Base-by-base conservation (phyloP, 2,888 invertebrate genomes). In the Eilema caniola region DNA sequence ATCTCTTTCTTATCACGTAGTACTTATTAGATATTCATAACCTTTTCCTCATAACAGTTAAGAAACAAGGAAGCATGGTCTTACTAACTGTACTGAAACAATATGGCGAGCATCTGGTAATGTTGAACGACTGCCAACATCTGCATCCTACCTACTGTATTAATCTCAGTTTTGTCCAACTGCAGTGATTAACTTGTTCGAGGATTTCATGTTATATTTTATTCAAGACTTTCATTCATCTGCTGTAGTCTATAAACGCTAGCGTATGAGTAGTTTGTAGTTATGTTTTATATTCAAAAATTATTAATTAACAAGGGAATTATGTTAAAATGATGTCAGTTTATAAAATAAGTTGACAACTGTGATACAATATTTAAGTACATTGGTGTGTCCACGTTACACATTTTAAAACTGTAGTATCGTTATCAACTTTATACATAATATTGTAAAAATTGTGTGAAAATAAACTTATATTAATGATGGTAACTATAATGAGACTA, bases 121-220 rank as follows among this genome's bases (percentile, higher is more conserved):
- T 70, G 80, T 79, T 81, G 80, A 76, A 81, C 76, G 67, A 70
- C 66, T 80, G 77, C 71, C 74, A 82, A 78, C 84, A 83, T 84
- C 86, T 86, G 87, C 81, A 79, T 78, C 75, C 75, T 80, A 70
- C 12, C 53, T 67, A 71, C 71, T 71, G 69, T 73, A 73, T 72
- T 78, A 77, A 74, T 79, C 70, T 65, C 31, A 24, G 67, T 60
- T 62, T 65, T 62, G 66, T 67, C 67, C 63, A 41, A 71, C 74
- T 78, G 71, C 75, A 80, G 75, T 73, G 64, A 78, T 80, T 76
- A 74, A 69, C 66, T 77, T 72, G 70, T 69, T 68, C 62, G 31
- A 60, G 57, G 67, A 71, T 64, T 69, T 60, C 61, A 62, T 62
- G 24, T 57, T 67, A 31, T 28, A 59, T 67, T 61, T 61, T 61